Evolutionary conservation across 2,888 invertebrate species (phyloP), one percentile per base, ranked within the genome.

Genomic region (Pseudanteris insignis): DNA sequence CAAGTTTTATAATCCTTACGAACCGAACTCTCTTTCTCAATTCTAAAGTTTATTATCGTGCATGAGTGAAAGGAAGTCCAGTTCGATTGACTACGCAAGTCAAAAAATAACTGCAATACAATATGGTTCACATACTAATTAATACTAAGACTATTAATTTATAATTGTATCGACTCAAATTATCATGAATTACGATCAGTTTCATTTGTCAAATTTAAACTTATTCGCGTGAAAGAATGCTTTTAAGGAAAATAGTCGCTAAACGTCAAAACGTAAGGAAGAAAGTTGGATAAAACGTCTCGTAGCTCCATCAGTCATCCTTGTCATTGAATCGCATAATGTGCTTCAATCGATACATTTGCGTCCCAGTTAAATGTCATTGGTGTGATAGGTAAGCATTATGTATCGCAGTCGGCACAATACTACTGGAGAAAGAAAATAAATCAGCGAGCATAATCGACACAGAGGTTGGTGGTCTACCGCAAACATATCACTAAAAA

Each of bases 351-450:
- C 46, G 40, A 53, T 46, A 50, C 55, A 55, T 62, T 48, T 62
- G 57, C 33, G 53, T 25, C 30, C 40, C 28, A 15, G 43, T 47
- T 58, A 44, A 32, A 48, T 43, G 58, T 53, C 48, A 58, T 44
- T 54, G 63, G 47, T 48, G 47, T 38, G 53, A 47, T 54, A 34
- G 57, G 34, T 32, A 48, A 48, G 53, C 44, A 63, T 58, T 54
- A 54, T 58, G 54, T 50, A 36, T 50, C 28, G 30, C 43, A 21
- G 21, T n/a, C 28, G 14, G 14, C 46, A 58, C 58, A 63, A 58
- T 58, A 40, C 38, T 54, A 53, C 57, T 63, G 63, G 48, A 54
- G 50, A 58, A 54, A 58, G 58, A 54, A 63, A 63, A 63, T 63
- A 63, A 63, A 63, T 63, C 63, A 58, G 58, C 63, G 34, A 54